Conservation (phyloP, 2,797 vertebrate genomes). For the Myotis pilosus region DNA sequence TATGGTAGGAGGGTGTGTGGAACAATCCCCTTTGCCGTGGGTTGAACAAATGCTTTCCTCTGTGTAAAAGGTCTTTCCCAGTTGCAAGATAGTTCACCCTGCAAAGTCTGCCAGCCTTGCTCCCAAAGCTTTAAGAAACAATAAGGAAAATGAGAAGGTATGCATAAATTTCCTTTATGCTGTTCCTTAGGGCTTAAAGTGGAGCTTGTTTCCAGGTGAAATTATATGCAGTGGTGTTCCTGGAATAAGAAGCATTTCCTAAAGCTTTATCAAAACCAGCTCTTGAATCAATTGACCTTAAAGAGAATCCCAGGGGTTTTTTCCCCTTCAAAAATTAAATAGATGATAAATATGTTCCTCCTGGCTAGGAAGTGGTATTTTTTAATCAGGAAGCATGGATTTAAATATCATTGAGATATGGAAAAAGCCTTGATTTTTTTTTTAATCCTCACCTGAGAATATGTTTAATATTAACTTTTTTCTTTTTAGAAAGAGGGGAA, state of each 20-base stretch:
- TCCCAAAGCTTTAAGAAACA: background rate
- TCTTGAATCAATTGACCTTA: background rate
- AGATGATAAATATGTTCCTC: background rate
- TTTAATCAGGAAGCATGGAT: constrained; percentile 2
- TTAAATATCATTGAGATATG: background rate
- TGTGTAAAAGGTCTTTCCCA: background rate
- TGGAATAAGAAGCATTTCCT: background rate
- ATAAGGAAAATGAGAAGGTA: background rate
- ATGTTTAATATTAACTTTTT: background rate
- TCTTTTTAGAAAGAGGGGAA: too few relatives aligned
- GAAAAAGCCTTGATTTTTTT: background rate
- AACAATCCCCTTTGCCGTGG: background rate
- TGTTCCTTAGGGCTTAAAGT: background rate
- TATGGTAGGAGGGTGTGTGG: background rate
- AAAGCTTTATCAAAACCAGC: background rate
- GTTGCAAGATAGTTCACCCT: background rate
- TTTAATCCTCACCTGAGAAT: background rate
- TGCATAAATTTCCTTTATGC: background rate
- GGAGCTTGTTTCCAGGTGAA: background rate
- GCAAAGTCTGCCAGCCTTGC: background rate
- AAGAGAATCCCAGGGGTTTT: background rate
- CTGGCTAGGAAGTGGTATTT: background rate
- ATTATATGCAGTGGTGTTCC: background rate
- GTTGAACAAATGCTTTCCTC: background rate
- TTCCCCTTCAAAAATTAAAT: background rate